These are phyloP conservation scores for Brevimyrus niger DNA, from an alignment of 2,113 vertebrate genomes.

Conservation along the genomic window DNA sequence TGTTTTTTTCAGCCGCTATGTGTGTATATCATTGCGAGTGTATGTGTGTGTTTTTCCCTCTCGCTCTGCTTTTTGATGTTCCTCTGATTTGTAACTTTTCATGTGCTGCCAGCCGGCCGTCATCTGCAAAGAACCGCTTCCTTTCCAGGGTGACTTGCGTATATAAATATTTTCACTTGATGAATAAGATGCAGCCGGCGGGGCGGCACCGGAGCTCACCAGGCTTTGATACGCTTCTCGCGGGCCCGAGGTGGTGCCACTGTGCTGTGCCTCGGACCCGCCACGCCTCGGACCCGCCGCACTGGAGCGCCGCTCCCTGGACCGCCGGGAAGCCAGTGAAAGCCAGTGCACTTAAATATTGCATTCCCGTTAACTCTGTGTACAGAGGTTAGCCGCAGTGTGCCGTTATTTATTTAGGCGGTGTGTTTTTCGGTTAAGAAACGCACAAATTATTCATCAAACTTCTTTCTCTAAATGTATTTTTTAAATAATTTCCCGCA, in stretches of 20 bases:
- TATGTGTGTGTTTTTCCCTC: slow-evolving; percentile 45
- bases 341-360: slow-evolving; percentile 61
- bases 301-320: slow-evolving; percentile 48
- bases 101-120: slow-evolving; percentile 59
- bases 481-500: background rate
- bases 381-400: slow-evolving; percentile 18
- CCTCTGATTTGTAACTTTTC: slow-evolving; percentile 55
- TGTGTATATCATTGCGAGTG: slow-evolving; percentile 6
- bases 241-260: slow-evolving; percentile 56
- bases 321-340: slow-evolving; percentile 33
- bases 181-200: slow-evolving; percentile 54
- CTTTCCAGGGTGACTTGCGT: slow-evolving; percentile 45
- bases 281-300: slow-evolving; percentile 45
- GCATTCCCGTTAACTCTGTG: slow-evolving; percentile 56
- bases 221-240: slow-evolving; percentile 57
- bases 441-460: background rate
- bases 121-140: slow-evolving; percentile 44
- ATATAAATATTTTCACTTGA: slow-evolving; percentile 72
- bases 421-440: background rate
- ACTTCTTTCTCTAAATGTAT: background rate
- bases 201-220: slow-evolving; percentile 8
- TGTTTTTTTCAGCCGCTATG: background rate
- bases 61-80: slow-evolving; percentile 54
- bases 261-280: slow-evolving; percentile 49
- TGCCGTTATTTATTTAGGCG: background rate